phyloP scores from a whole-genome alignment of 2,797 vertebrate genomes.

The Scleropages formosus region DNA sequence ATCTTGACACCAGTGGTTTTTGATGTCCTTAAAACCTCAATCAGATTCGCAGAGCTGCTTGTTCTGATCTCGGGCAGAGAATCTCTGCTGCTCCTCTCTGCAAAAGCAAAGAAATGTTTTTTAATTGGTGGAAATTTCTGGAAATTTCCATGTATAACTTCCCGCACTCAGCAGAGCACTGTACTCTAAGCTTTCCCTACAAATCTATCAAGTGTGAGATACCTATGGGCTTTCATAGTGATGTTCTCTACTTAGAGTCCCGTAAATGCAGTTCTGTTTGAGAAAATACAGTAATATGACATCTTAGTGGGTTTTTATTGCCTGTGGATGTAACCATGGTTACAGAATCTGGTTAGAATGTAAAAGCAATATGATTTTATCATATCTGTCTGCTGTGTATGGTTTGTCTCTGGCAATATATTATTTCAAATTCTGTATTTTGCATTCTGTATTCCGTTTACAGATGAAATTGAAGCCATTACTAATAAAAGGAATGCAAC shows the following conservation, averaged over 20 bases:
- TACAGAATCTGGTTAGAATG: constrained; percentile 7
- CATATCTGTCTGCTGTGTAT: constrained; percentile 3
- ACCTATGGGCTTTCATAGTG: background rate
- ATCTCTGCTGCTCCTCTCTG: constrained; percentile 53
- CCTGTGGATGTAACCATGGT: constrained; percentile 9
- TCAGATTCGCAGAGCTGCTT: constrained; percentile 45
- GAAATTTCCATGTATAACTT: background rate
- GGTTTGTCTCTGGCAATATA: constrained; percentile 11
- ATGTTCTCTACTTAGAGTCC: background rate
- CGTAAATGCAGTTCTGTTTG: background rate
- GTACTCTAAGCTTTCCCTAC: background rate
- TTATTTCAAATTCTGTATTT: constrained; percentile 7
- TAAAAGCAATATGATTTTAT: constrained; percentile 19
- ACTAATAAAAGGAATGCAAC: background rate
- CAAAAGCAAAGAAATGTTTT: constrained; percentile 33
- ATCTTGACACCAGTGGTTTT: constrained; percentile 56
- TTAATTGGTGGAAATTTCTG: background rate
- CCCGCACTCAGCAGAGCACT: background rate
- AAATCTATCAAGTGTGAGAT: background rate
- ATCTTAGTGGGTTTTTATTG: background rate
- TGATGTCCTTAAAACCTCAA: constrained; percentile 57
- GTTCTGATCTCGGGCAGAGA: constrained; percentile 48
- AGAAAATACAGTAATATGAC: constrained; percentile 4
- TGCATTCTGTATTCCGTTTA: constrained; percentile 9
- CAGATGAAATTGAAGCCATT: background rate